Percentiles rank a stretch among this genome's conserved stretches.
Conservation (phyloP, 2,888 invertebrate species). For the Andrena bicolor region DNA sequence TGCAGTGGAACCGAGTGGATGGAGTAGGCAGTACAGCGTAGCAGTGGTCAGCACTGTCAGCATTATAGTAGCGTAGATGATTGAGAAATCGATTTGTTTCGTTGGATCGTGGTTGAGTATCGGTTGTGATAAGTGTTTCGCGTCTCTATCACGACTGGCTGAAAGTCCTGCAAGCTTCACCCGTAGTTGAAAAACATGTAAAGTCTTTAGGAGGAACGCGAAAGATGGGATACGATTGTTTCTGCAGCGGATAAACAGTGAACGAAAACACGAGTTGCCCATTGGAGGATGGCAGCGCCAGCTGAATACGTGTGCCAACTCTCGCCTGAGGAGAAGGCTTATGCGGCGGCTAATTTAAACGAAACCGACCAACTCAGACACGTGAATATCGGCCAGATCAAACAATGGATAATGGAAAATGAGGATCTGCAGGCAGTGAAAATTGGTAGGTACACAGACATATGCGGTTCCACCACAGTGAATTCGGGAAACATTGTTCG, state of each 20-base stretch:
- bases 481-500: not conserved
- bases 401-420: conserved; percentile 83
- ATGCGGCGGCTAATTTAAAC: conserved; percentile 78
- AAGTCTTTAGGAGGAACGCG: too few relatives aligned
- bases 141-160: too few relatives aligned
- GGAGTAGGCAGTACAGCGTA: too few relatives aligned
- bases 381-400: conserved; percentile 81
- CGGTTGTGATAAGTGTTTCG: too few relatives aligned
- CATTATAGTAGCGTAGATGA: too few relatives aligned
- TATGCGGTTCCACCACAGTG: not conserved
- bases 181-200: too few relatives aligned
- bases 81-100: too few relatives aligned
- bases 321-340: conserved; percentile 75
- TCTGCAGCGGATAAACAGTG: not conserved
- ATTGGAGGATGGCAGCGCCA: conserved; percentile 22
- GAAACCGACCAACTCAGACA: conserved; percentile 81
- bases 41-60: too few relatives aligned
- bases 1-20: too few relatives aligned
- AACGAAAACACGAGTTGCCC: not conserved
- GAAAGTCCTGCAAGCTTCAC: too few relatives aligned
- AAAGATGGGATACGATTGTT: too few relatives aligned
- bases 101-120: too few relatives aligned
- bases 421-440: conserved; percentile 80
- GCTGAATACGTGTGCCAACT: conserved; percentile 64
- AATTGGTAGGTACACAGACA: not conserved